Evolutionary conservation across 2,797 vertebrate species (phyloP), one percentile per base, ranked within the genome.

Genomic region (Cirrhinus molitorella): DNA sequence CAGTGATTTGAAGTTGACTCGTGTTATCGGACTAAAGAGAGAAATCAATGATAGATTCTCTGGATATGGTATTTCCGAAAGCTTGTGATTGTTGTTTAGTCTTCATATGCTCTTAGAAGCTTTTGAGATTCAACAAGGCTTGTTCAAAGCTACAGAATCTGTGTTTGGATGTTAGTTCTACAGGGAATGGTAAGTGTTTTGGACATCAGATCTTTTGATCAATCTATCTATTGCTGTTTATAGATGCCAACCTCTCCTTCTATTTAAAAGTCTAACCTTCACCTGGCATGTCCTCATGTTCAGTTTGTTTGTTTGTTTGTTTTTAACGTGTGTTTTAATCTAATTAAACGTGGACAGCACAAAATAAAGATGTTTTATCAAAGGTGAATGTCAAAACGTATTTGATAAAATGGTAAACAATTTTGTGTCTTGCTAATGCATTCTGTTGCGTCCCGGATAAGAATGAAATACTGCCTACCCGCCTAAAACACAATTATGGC

Each of bases 401-500:
- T 51, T 72, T 34, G 70, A 72, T n/a, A n/a, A 51, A 9, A 17
- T 72, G 47, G 17, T 31, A 28, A 51, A 71, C 21, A 8, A 14
- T 61, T 61, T 61, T 61, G 13, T 61, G 14, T 28, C 25, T 28
- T 28, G 25, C 25, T 61, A 61, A 28, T 61, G 25, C 5, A 61
- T 61, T 61, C 23, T 61, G 13, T 7, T 68, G 34, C 8, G 53
- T 55, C 21, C 53, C 9, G 34, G 19, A n/a, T 3, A 67, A 5
- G 43, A 49, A 1, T 72, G 63, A 66, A 66, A 17, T 34, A 53
- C 25, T 25, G 11, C 28, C 71, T 73, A 53, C 71, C 34, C 28
- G 4, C 71, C 17, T 34, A 53, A 73, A 73, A 34, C 47, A 31
- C 70, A 72, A 51, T 72, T 53, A 51, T 72, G 51, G 70, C 70